These are phyloP conservation scores for Oikopleura dioica DNA, from an alignment of 23 tunicate species.

Conservation along the genomic window DNA sequence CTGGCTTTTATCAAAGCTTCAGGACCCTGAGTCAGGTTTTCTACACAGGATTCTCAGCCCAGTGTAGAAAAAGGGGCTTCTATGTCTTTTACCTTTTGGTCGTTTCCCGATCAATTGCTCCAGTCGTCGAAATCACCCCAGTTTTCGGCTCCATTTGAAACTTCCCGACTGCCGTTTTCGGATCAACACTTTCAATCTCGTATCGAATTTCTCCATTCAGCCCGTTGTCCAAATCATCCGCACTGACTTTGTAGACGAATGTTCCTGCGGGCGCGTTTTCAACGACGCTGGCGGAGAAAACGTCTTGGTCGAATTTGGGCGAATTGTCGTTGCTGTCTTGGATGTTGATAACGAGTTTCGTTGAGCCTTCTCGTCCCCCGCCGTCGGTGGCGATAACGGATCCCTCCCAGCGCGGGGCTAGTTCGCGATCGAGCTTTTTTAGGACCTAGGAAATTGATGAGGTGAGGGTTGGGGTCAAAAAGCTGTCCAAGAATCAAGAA, in stretches of 20 bases:
- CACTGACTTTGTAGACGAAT: background rate
- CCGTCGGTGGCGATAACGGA: background rate
- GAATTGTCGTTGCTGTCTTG: background rate
- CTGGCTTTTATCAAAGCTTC: too few relatives aligned
- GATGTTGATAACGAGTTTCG: background rate
- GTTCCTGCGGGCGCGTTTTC: background rate
- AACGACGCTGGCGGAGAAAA: background rate
- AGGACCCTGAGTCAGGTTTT: too few relatives aligned
- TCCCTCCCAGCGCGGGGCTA: too few relatives aligned
- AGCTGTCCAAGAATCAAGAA: too few relatives aligned
- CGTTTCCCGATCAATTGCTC: background rate
- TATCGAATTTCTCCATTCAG: background rate
- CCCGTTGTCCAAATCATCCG: background rate
- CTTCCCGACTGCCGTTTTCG: background rate
- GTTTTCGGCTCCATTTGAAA: background rate
- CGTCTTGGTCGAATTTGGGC: background rate
- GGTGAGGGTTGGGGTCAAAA: too few relatives aligned
- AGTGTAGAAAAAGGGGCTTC: too few relatives aligned
- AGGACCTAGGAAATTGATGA: too few relatives aligned
- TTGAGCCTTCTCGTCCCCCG: background rate
- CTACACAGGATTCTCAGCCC: too few relatives aligned
- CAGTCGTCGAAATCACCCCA: background rate
- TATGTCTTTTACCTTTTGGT: too few relatives aligned
- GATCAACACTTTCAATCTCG: background rate
- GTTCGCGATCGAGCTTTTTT: too few relatives aligned